Evolutionary conservation across 2,113 vertebrate genomes (phyloP).

Genomic region (Tachysurus vachellii): DNA sequence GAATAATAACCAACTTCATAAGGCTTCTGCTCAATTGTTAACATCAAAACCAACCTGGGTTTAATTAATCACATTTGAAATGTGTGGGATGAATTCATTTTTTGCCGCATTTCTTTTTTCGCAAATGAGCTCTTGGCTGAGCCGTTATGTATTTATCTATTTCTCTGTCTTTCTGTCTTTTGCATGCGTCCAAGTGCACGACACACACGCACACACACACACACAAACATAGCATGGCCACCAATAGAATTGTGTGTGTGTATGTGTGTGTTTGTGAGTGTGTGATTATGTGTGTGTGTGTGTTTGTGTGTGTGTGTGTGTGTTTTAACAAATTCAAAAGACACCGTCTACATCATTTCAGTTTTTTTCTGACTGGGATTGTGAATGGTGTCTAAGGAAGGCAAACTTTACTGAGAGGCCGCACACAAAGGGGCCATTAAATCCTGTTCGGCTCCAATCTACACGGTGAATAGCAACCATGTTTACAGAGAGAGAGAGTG

Average conservation of each 20-base stretch:
- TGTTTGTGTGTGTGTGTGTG: background rate
- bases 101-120: background rate
- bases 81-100: slow-evolving; percentile 22
- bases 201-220: background rate
- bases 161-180: background rate
- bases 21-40: slow-evolving; percentile 1
- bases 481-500: slow-evolving; percentile 45
- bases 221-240: background rate
- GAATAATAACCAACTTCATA: background rate
- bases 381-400: slow-evolving; percentile 24
- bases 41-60: slow-evolving; percentile 1
- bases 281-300: too few relatives aligned
- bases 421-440: slow-evolving; percentile 48
- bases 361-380: slow-evolving; percentile 36
- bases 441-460: slow-evolving; percentile 41
- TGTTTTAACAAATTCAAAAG: slow-evolving; percentile 31
- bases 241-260: background rate
- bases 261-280: too few relatives aligned
- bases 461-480: slow-evolving; percentile 38
- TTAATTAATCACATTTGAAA: slow-evolving; percentile 25
- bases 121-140: slow-evolving; percentile 9
- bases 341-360: slow-evolving; percentile 21
- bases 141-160: slow-evolving; percentile 32
- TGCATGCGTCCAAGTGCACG: background rate
- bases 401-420: slow-evolving; percentile 33